Base-by-base conservation (phyloP, 2,113 vertebrate species). In the Pachypanchax playfairii region DNA sequence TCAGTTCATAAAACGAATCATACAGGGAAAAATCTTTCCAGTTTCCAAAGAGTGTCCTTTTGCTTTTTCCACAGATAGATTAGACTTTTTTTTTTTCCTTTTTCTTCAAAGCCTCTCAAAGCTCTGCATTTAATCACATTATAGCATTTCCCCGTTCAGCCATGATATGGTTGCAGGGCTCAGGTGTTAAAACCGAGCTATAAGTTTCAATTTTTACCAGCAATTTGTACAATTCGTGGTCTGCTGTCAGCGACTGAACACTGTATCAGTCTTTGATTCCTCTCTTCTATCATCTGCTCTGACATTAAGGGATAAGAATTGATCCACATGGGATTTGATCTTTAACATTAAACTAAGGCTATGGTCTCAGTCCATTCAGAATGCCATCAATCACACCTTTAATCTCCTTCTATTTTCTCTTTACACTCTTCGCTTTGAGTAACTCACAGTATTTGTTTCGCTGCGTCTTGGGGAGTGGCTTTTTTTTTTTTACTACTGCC, bases 91-190 rank as follows among this genome's bases (percentile, higher is more conserved):
- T 63, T 60, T 67, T 43, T 49, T 31, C n/a, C 77, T 78, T 71
- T 13, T 18, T 13, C 56, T 59, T 61, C 70, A 87, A 88, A 85
- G 79, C 77, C 69, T 81, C 73, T 50, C 65, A 77, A 82, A 87
- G 89, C 85, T 78, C 77, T 81, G 80, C 85, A 75, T 85, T 86
- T 85, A 89, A 89, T 90, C 86, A 87, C 86, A 86, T 87, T 86
- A 87, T 67, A 61, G 62, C 76, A 85, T 83, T 86, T 84, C 25
- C 33, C 75, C 13, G 62, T 59, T 52, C 55, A 60, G 83, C 64
- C 47, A 54, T 18, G 10, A 70, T 65, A 63, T 70, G 73, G 82
- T 80, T 87, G 73, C 78, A 80, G 75, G 79, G 80, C 71, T 83
- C 73, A 85, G 54, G 77, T 81, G 83, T 50, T 71, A 70, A 82